phyloP scores from a whole-genome alignment of 1,140 invertebrate species.

The Eriosoma lanigerum region DNA sequence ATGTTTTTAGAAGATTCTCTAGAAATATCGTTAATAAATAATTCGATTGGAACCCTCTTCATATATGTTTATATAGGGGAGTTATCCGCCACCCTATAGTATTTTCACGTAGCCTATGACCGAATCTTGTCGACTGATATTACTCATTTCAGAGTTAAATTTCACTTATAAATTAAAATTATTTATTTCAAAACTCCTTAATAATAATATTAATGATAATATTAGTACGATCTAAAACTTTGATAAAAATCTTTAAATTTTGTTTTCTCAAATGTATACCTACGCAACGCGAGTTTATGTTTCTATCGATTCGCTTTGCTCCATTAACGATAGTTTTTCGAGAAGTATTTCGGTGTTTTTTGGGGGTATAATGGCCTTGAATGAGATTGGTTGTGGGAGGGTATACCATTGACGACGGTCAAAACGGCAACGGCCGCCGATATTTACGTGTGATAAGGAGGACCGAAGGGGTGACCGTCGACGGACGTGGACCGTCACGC shows the following conservation, averaged over 20 bases:
- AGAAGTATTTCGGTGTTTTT: background rate
- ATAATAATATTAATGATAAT: slow-evolving; percentile 6
- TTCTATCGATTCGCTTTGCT: background rate
- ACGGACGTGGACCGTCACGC: slow-evolving; percentile 3
- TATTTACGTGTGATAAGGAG: slow-evolving; percentile 37
- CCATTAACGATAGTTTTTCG: background rate
- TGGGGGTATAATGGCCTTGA: slow-evolving; percentile 1
- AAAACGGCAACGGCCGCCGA: slow-evolving; percentile 23
- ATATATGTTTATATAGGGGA: too few species aligned
- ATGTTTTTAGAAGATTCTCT: slow-evolving; percentile 26
- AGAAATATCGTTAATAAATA: slow-evolving; percentile 37
- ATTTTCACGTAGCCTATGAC: too few species aligned
- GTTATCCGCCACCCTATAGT: too few species aligned
- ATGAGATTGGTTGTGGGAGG: background rate
- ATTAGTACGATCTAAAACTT: too few species aligned
- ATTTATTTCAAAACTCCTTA: background rate
- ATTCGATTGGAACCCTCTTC: slow-evolving; percentile 26
- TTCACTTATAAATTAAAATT: background rate
- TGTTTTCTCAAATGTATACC: too few species aligned
- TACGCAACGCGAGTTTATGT: background rate
- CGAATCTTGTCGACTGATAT: background rate
- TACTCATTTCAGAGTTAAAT: background rate
- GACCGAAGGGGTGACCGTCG: background rate
- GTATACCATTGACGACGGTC: background rate
- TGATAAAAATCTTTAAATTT: too few species aligned